Evolutionary conservation across 2,888 invertebrate genomes (phyloP), one percentile per base, ranked within the genome.

Genomic region (Phanerotoma sp.): DNA sequence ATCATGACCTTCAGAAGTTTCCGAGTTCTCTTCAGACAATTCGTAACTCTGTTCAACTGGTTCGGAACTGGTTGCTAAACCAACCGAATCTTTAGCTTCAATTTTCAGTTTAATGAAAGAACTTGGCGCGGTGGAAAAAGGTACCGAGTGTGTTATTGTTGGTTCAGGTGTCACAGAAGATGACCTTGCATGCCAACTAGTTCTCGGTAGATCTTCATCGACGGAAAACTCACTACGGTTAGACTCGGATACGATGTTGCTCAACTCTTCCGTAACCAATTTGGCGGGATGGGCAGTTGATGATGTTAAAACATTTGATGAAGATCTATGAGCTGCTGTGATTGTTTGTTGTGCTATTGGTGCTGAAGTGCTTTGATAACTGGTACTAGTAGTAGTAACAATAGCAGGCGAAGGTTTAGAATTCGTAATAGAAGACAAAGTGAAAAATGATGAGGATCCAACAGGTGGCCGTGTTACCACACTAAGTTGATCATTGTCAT

Each of bases 181-280:
- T 0, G 62, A 63, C 7, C 66, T 64, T 2, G 66, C 58, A 4
- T 67, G 69, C 67, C 76, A 74, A 21, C 75, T 78, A 35, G 82
- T 83, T 50, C 81, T 79, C 4, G 83, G 83, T 47, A 80, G 80
- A 3, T 77, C 77, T 70, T 84, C 84, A 65, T 84, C 84, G 4
- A 84, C 81, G 49, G 79, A 80, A 58, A 84, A 81, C 55, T 83
- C 83, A 65, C 81, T 83, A 66, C 82, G 81, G 62, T 82, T 84
- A 2, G 81, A 81, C 53, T 82, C 81, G 30, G 83, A 80, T 28
- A 79, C 74, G 49, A 81, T 74, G 56, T 78, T 80, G n/a, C 75
- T 79, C 33, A 77, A 72, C 48, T 81, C 78, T 62, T 80, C 76
- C 1, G 75, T 73, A 4, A 73, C 71, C 46, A 74, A 60, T 44